Percentiles rank a stretch among this genome's conserved stretches.
phyloP scores from a whole-genome alignment of 2,113 vertebrate genomes.

The Corythornis cristatus region DNA sequence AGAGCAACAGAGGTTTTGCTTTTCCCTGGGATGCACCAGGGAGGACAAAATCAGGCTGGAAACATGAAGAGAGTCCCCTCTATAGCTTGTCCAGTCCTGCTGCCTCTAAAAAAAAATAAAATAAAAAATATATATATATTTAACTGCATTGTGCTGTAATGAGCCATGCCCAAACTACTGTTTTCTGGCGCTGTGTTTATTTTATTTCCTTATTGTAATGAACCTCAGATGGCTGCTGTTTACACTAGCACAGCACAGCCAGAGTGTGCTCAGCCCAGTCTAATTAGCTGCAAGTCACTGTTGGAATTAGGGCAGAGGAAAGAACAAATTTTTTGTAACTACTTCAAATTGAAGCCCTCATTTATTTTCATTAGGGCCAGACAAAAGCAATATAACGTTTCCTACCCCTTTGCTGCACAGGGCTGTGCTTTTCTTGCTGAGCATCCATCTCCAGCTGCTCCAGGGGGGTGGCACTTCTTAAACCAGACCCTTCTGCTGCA shows the following conservation, averaged over 20 bases:
- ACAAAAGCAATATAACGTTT: conserved; percentile 74
- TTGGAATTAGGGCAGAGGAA: conserved; percentile 78
- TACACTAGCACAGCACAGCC: conserved; percentile 76
- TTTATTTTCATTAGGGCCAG: conserved; percentile 80
- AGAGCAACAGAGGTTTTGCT: neutral
- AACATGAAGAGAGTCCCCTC: neutral
- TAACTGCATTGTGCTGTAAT: conserved; percentile 83
- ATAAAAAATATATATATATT: neutral
- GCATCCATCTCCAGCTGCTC: accelerated
- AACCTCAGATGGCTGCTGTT: conserved; percentile 90
- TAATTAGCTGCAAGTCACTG: conserved; percentile 79
- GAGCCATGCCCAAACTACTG: conserved; percentile 85
- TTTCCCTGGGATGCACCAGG: neutral
- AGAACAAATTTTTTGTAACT: conserved; percentile 82
- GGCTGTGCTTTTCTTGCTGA: neutral
- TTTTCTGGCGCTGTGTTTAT: conserved; percentile 86
- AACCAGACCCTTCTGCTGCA: neutral
- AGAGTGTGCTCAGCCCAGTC: conserved; percentile 61
- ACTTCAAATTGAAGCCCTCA: conserved; percentile 76
- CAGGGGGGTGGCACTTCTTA: accelerated
- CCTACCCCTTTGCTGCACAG: conserved; percentile 18
- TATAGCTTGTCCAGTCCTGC: neutral
- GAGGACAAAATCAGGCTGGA: neutral
- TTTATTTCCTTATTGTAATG: conserved; percentile 89
- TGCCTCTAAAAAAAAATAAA: neutral